Percentiles rank a stretch among this genome's conserved stretches.
Conservation (phyloP, 2,888 invertebrate genomes). For the Drosophila merina region DNA sequence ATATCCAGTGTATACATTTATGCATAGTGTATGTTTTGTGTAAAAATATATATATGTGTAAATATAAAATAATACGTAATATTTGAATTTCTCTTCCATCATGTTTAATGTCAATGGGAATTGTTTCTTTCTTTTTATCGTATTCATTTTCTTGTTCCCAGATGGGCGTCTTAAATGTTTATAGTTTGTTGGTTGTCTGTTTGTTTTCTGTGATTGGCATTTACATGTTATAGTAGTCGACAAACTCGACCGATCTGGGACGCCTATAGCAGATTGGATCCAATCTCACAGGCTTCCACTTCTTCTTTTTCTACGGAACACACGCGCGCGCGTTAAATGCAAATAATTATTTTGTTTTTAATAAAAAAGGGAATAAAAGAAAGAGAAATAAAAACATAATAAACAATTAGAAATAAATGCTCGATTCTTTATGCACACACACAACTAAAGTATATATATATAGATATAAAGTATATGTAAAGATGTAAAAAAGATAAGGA, state of each 20-base stretch:
- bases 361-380: conserved; percentile 56
- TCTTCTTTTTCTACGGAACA: conserved; percentile 81
- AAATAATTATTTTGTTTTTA: conserved; percentile 25
- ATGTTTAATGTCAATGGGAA: conserved; percentile 14
- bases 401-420: conserved; percentile 70
- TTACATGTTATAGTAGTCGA: conserved; percentile 83
- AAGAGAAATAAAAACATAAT: conserved; percentile 62
- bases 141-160: conserved; percentile 17
- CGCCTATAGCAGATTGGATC: conserved; percentile 83
- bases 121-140: conserved; percentile 2
- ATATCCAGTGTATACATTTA: conserved; percentile 60
- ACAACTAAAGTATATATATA: conserved; percentile 18
- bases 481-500: conserved; percentile 10
- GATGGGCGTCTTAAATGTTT: conserved; percentile 31
- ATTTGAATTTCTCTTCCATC: conserved; percentile 27
- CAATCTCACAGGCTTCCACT: conserved; percentile 84
- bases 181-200: conserved; percentile 11
- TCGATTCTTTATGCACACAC: conserved; percentile 43
- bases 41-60: conserved; percentile 68
- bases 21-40: conserved; percentile 66
- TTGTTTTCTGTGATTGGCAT: conserved; percentile 30
- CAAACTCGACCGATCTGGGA: conserved; percentile 82
- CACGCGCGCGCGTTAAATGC: conserved; percentile 59
- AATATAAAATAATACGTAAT: conserved; percentile 66
- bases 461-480: background rate